Base-by-base conservation (phyloP, 2,797 vertebrate genomes). In the Morus bassanus region DNA sequence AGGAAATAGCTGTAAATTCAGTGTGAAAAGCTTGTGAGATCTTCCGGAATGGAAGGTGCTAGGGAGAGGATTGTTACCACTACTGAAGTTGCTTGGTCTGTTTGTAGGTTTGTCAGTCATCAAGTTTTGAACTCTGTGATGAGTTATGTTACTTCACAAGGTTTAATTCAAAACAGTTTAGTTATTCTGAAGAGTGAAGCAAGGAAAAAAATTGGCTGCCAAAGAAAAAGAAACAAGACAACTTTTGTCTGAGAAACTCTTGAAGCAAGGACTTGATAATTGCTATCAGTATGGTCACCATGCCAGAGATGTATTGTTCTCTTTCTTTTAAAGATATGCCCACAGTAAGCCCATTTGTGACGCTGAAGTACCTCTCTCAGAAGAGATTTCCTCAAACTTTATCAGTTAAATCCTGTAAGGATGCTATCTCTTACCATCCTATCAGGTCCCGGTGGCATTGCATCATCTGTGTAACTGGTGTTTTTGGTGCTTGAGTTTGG, bases 401-500 rank as follows among this genome's bases (percentile, higher is more conserved):
- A 28, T 59, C 43, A 48, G 35, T 35, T 56, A 73, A n/a, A 16
- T 65, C 14, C 7, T 69, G 5, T 73, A 41, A 65, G 16, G 31
- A 53, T 54, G 18, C 10, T 45, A 0, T 70, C 18, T 92, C 18
- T 35, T 59, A 16, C 10, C 0, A 1, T 33, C 13, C 10, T 56
- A 0, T 59, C 16, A 31, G 10, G 27, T 76, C 35, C 18, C 0
- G 0, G 22, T 64, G 45, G n/a, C 7, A 53, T 21, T 2, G 0
- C 28, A 8, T 76, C 14, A 8, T 31, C 21, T 37, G 9, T 63
- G 19, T 59, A 48, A 46, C 21, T 64, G 68, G 3, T 84, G 30
- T 68, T 89, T 48, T 31, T 74, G 46, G 17, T 67, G 21, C 10
- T 41, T 67, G 48, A 65, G 19, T 84, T 45, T 21, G 46, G 51